Conservation (phyloP, 2,888 invertebrate genomes). For the Acholoe squamosa region DNA sequence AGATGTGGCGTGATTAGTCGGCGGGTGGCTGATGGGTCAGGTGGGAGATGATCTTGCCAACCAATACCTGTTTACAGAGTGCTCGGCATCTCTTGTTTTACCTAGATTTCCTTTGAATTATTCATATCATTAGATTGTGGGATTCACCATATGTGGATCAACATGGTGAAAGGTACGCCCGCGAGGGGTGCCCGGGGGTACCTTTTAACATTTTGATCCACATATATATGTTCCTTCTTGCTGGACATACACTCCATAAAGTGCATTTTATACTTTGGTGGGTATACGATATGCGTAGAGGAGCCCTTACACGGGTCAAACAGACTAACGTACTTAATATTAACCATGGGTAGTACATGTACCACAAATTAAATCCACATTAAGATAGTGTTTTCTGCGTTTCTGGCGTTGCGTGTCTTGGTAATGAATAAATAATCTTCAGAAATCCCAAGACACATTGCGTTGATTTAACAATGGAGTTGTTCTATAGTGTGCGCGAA, state of each 20-base stretch:
- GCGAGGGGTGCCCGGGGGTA: too few relatives aligned
- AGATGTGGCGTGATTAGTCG: not conserved
- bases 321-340: too few relatives aligned
- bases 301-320: too few relatives aligned
- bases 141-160: too few relatives aligned
- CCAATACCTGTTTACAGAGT: not conserved
- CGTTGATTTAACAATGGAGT: not conserved
- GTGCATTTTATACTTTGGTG: too few relatives aligned
- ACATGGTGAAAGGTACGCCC: too few relatives aligned
- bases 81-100: not conserved
- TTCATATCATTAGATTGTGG: not conserved
- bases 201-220: too few relatives aligned
- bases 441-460: not conserved
- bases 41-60: not conserved
- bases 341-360: too few relatives aligned
- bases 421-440: not conserved
- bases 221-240: too few relatives aligned
- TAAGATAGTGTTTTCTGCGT: not conserved
- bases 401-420: not conserved
- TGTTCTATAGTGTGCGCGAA: not conserved
- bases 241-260: too few relatives aligned
- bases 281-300: too few relatives aligned
- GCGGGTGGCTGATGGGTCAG: not conserved
- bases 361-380: too few relatives aligned
- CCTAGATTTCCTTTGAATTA: constrained; percentile 5